Base-by-base conservation (phyloP, 2,113 vertebrate genomes). In the Beaufortia kweichowensis region DNA sequence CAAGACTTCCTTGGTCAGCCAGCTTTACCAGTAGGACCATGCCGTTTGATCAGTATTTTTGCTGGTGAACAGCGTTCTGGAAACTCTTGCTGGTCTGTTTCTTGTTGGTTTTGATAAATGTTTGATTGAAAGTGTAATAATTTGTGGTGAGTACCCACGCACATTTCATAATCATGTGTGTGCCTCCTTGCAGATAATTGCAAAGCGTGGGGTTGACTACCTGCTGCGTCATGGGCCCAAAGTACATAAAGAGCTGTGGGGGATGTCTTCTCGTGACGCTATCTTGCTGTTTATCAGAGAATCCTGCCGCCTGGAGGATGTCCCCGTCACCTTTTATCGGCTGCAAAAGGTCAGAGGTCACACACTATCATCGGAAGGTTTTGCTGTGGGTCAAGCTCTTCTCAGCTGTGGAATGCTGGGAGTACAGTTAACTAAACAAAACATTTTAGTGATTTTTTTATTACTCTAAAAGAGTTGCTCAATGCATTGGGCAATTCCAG, bases 261-360 rank as follows among this genome's bases (percentile, higher is more conserved):
- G 93, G 24, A 86, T 95, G 88, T 90, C 90, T 0, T n/a, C 90
- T 7, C 91, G 88, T 68, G 94, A 96, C 56, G 95, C 94, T 0
- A 61, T 88, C 62, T 86, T 96, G 61, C 88, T 82, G 82, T 96
- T 95, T 86, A 93, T 96, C 88, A 92, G 91, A 82, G 94, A 95
- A 78, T 90, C 96, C 1, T 96, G 93, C 83, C 87, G 85, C 39
- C 89, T 98, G 50, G 95, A 97, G 84, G 96, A 96, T 14, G 94
- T 97, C 3, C 95, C 96, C 0, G 90, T 96, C 81, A 95, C 93
- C 23, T 95, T 93, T 90, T 98, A 96, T 92, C 91, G 90, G 81
- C 87, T 97, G 24, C 92, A 92, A 82, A 95, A 97, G 95, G 96
- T 97, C 41, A 84, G 50, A 29, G 71, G 68, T 78, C 77, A 29